Evolutionary conservation across 1,140 invertebrate species (phyloP), one percentile per base, ranked within the genome.

Genomic region (Parasteatoda tepidariorum): DNA sequence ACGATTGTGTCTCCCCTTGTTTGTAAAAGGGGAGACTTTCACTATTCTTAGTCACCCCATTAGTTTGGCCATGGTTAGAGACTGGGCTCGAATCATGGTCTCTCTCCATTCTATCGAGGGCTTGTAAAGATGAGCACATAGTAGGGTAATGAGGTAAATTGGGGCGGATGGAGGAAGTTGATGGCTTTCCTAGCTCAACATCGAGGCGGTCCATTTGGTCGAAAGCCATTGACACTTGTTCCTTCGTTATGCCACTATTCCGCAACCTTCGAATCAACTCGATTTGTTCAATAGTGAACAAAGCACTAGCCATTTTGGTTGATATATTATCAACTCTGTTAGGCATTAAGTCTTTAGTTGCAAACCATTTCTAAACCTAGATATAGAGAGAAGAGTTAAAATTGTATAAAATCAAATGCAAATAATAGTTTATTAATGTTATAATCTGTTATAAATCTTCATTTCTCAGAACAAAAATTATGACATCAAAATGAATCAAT

Each of bases 251-350:
- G 7, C 89, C 89, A 84, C 88, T 89, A 84, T 88, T 89, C 34
- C 89, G 85, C 22, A 90, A 85, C 22, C 89, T 86, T 11, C 89
- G 85, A 38, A 89, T 88, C 73, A 90, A 83, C 83, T 90, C 89
- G 76, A 89, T 88, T 85, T 90, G 89, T 85, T 90, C 89, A 28
- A 90, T 87, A 26, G 89, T 88, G 86, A 89, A 90, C 83, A 88
- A 76, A 73, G 68, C 68, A 41, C 38, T 71, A 26, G 85, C 74
- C 85, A 85, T 86, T 83, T 81, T 85, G 26, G 84, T 83, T 54
- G 81, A 83, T 30, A 74, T 15, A 30, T 83, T 83, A 74, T 74
- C 81, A 64, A 74, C 81, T 66, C 59, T 64, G 81, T 83, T 83
- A 83, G 81, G 81, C 81, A 83, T 83, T 74, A 83, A 83, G 81